Evolutionary conservation across 1,140 invertebrate species (phyloP), one percentile per base, ranked within the genome.

Genomic region (Leptinotarsa defecta): DNA sequence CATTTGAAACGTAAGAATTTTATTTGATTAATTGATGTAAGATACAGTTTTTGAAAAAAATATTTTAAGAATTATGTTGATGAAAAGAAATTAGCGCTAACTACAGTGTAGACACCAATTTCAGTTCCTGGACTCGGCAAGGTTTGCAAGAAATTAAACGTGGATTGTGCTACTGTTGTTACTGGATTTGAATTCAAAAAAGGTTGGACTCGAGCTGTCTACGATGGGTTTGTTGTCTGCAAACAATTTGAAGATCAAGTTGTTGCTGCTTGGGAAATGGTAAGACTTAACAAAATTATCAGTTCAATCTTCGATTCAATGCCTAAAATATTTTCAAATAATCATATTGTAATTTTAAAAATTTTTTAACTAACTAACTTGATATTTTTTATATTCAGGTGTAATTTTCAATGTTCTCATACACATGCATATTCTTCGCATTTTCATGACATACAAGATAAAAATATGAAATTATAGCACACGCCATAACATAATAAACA

Each of bases 81-180:
- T 11, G 8, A 11, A 11, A 11, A 43, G 4, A 43, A 43, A 11
- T 43, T 43, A 11, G 8, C 34, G 34, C 34, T 11, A 11, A 43
- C 8, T 43, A 43, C 2, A 43, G 8, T 43, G 8, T 62, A 62
- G 11, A 62, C 34, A 43, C n/a, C 43, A 48, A 34, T 68, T 88
- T 22, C 81, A 96, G 94, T 97, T 77, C 92, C 94, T 67, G 95
- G 93, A 24, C 87, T 99, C 65, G 91, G 93, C 83, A 91, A 93
- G 79, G 87, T 99, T 48, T 97, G 97, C 1, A 92, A 91, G 81
- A 98, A 97, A 86, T 86, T 99, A 48, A 90, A 93, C 49, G 96
- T 99, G 74, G 98, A 99, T 86, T 98, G 96, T 85, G 96, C 94
- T 1, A 91, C 95, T 15, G 98, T 98, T 0, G 93, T 99, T 81